These are phyloP conservation scores for Calyptommatus sinebrachiatus DNA, from an alignment of 2,113 vertebrate species.

Conservation along the genomic window DNA sequence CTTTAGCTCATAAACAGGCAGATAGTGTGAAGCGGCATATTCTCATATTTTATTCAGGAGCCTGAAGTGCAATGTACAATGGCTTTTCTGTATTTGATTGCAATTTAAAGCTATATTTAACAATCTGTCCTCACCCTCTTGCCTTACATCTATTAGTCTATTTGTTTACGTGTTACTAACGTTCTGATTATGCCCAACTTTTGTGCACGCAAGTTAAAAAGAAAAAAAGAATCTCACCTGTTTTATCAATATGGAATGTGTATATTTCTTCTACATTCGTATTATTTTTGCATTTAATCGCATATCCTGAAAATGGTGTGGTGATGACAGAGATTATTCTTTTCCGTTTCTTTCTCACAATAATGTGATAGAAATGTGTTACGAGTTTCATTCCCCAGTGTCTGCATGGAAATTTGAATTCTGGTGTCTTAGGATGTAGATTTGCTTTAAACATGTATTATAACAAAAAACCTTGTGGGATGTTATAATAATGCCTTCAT, in stretches of 20 bases:
- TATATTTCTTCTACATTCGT: background rate
- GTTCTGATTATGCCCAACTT: background rate
- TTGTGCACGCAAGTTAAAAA: conserved; percentile 16
- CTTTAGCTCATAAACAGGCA: conserved; percentile 51
- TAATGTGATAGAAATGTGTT: too few relatives aligned
- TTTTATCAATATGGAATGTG: background rate
- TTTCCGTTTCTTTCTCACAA: too few relatives aligned
- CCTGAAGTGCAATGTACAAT: conserved; percentile 68
- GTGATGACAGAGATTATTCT: too few relatives aligned
- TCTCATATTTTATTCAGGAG: conserved; percentile 80
- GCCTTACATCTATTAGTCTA: conserved; percentile 45
- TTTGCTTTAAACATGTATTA: background rate
- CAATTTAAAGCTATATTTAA: conserved; percentile 64
- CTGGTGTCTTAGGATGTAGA: too few relatives aligned
- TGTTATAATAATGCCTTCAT: conserved; percentile 1
- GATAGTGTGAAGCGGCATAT: conserved; percentile 64
- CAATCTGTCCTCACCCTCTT: conserved; percentile 59
- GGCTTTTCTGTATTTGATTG: conserved; percentile 62
- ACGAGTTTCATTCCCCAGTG: too few relatives aligned
- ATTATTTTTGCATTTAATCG: too few relatives aligned
- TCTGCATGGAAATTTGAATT: too few relatives aligned
- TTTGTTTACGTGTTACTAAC: conserved; percentile 11
- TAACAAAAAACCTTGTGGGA: background rate
- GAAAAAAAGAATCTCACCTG: background rate
- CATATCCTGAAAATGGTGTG: too few relatives aligned